Conservation (phyloP, 2,113 vertebrate species). For the Potamarius usumacintae region DNA sequence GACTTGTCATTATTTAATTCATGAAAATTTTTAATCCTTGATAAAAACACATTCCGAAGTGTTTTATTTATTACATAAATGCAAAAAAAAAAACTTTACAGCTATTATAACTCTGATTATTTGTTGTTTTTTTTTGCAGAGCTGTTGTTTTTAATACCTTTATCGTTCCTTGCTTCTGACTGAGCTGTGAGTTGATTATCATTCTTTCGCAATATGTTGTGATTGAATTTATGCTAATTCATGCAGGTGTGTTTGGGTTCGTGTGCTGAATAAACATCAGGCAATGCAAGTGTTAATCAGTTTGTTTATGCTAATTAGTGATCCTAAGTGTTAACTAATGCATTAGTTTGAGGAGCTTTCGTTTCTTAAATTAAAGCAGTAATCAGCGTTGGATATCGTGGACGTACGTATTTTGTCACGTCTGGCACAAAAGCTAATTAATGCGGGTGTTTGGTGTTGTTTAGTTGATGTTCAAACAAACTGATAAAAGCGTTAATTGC, state of each 20-base stretch:
- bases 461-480: background rate
- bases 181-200: background rate
- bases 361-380: background rate
- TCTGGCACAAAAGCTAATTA: background rate
- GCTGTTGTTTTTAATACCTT: background rate
- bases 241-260: background rate
- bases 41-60: background rate
- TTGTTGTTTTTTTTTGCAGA: background rate
- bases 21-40: background rate
- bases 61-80: background rate
- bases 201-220: background rate
- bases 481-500: background rate
- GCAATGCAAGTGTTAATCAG: constrained; percentile 2
- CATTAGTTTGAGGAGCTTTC: background rate
- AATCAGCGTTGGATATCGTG: background rate
- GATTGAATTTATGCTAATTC: constrained; percentile 9
- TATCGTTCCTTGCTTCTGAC: background rate
- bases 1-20: background rate
- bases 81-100: too few species aligned
- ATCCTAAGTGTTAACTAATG: background rate
- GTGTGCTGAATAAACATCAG: background rate
- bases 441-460: background rate
- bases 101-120: too few species aligned
- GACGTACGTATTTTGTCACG: background rate
- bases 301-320: background rate